Evolutionary conservation across 2,888 invertebrate genomes (phyloP).

Genomic region (Hipparchia semele): DNA sequence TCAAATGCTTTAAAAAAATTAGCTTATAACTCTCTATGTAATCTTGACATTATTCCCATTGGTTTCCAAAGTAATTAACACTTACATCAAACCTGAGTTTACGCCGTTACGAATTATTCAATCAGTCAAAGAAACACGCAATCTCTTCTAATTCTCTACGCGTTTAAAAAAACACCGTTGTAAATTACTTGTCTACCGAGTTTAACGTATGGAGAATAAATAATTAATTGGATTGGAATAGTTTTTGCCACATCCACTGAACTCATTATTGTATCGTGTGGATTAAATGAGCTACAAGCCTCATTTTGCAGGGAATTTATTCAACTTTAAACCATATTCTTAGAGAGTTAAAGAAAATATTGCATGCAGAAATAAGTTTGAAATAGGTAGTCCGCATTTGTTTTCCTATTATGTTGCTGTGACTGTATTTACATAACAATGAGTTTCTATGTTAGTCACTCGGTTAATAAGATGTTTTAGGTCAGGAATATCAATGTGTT

Average conservation of each 20-base stretch:
- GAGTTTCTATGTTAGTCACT: conserved; percentile 25
- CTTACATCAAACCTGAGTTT: background rate
- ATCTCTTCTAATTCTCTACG: conserved; percentile 41
- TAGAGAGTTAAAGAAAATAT: background rate
- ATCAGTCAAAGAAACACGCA: conserved; percentile 43
- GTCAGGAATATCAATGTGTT: conserved; percentile 19
- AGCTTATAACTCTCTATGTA: background rate
- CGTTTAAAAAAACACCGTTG: conserved; percentile 38
- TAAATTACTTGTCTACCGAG: conserved; percentile 45
- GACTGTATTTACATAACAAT: conserved; percentile 28
- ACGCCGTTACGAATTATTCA: conserved; percentile 45
- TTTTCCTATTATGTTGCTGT: conserved; percentile 25
- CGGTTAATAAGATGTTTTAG: conserved; percentile 26
- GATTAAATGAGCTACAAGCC: conserved; percentile 21
- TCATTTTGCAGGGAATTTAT: background rate
- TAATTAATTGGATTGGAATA: conserved; percentile 39
- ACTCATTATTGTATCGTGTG: conserved; percentile 32
- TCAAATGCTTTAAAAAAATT: no score
- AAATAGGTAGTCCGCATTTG: conserved; percentile 6
- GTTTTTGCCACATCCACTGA: conserved; percentile 33
- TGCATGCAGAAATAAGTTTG: conserved; percentile 14
- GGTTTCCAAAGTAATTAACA: background rate
- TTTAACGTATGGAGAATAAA: conserved; percentile 37
- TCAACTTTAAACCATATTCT: background rate
- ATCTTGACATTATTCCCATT: background rate